Percentiles rank a stretch among this genome's conserved stretches.
Evolutionary conservation across 1,140 invertebrate genomes (phyloP).

Genomic region (Pseudomyrmex flavicornis): DNA sequence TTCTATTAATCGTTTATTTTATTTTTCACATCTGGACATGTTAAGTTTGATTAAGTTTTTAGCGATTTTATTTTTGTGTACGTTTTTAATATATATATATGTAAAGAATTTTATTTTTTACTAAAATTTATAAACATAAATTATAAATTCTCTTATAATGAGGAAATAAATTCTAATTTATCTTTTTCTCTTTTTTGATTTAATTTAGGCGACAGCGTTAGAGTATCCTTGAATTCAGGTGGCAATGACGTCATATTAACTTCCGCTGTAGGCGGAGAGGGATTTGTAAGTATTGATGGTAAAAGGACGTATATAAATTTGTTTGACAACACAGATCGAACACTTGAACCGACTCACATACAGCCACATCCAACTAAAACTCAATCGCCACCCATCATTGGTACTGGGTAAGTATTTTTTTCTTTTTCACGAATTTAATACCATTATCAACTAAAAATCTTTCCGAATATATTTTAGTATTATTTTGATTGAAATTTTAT

Average conservation of each 20-base stretch:
- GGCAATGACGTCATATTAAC: slow-evolving; percentile 90
- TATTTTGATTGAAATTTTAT: neutral
- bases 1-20: neutral
- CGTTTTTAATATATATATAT: neutral
- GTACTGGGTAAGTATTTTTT: slow-evolving; percentile 84
- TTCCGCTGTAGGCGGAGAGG: slow-evolving; percentile 90
- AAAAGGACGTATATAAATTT: slow-evolving; percentile 95
- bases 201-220: slow-evolving; percentile 75
- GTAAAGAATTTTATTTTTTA: neutral
- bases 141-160: neutral
- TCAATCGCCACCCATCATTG: slow-evolving; percentile 76
- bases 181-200: neutral
- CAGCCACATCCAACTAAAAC: slow-evolving; percentile 80
- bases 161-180: neutral
- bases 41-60: neutral
- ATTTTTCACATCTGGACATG: too few relatives aligned
- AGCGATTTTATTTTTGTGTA: neutral
- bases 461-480: too few relatives aligned
- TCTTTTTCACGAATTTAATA: neutral
- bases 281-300: slow-evolving; percentile 96
- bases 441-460: neutral
- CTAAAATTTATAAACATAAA: neutral
- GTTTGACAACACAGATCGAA: slow-evolving; percentile 87
- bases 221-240: slow-evolving; percentile 82
- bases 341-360: slow-evolving; percentile 53